Base-by-base conservation (phyloP, 2,888 invertebrate species). In the Acrobasis consociella region DNA sequence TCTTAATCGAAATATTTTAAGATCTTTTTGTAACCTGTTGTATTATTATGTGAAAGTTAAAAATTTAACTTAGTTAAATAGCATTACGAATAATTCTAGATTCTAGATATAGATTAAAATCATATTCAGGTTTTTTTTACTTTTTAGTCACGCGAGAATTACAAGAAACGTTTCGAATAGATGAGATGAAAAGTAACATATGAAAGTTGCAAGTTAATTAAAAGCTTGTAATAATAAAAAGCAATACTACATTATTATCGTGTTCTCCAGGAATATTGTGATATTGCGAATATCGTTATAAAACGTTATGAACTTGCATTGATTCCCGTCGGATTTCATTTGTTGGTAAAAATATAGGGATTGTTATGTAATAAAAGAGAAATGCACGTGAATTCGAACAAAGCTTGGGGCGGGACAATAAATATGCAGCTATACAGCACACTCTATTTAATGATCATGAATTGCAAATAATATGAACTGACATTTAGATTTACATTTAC, bases 371-470 rank as follows among this genome's bases (percentile, higher is more conserved):
- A 46, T 46, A 13, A n/a, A 46, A 46, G 46, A 46, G 46, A 46
- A 46, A 46, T 46, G 46, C 46, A 46, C n/a, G 9, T 46, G n/a
- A 46, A 46, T 46, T 37, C 7, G 8, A n/a, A 37, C 37, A 38
- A 53, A 53, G 53, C 38, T 38, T 53, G 15, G 31, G 31, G 31
- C 15, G 10, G 13, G 16, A 62, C 46, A 42, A 49, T 49, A 46
- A 55, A 53, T 60, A 61, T 50, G 63, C 61, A 58, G 69, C 70
- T 73, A 72, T 74, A 74, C 69, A 68, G 70, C 70, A 70, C 70
- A 73, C 74, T 72, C 69, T n/a, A 46, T 46, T 46, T 46, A n/a
- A 46, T 46, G n/a, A 13, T 5, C 46, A 46, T 46, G 10, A 11
- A 42, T 11, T 11, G 13, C 13, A 10, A 42, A 42, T 46, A 5